phyloP scores from a whole-genome alignment of 2,888 invertebrate genomes.

The Caenorhabditis sp. region DNA sequence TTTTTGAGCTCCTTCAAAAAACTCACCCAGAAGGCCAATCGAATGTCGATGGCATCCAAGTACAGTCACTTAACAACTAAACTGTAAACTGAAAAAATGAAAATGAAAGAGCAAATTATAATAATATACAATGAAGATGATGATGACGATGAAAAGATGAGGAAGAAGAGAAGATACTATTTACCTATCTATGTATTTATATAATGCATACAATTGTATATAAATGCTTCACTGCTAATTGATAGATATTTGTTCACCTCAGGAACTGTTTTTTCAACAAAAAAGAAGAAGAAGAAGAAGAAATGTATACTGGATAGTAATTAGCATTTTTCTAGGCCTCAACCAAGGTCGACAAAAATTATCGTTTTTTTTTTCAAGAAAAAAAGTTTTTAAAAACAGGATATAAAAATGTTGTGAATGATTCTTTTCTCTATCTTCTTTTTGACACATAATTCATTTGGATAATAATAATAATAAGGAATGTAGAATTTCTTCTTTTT shows the following conservation, averaged over 20 bases:
- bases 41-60: not conserved
- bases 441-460: not conserved
- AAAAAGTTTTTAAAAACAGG: not conserved
- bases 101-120: no score
- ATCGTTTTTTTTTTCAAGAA: no score
- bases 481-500: not conserved
- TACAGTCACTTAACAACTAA: not conserved
- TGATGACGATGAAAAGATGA: not conserved
- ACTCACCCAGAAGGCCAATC: constrained; percentile 2
- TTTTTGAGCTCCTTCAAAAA: no score
- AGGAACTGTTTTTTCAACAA: not conserved
- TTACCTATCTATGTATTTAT: not conserved
- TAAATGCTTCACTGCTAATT: not conserved
- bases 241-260: not conserved
- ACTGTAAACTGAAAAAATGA: no score
- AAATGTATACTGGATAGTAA: not conserved
- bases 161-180: not conserved
- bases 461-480: not conserved
- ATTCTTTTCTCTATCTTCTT: not conserved
- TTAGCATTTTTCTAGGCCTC: no score
- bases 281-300: not conserved
- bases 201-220: not conserved
- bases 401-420: no score
- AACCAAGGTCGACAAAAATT: no score
- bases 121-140: not conserved